These are phyloP conservation scores for Papilio protenor DNA, from an alignment of 2,888 invertebrate genomes.

Conservation along the genomic window DNA sequence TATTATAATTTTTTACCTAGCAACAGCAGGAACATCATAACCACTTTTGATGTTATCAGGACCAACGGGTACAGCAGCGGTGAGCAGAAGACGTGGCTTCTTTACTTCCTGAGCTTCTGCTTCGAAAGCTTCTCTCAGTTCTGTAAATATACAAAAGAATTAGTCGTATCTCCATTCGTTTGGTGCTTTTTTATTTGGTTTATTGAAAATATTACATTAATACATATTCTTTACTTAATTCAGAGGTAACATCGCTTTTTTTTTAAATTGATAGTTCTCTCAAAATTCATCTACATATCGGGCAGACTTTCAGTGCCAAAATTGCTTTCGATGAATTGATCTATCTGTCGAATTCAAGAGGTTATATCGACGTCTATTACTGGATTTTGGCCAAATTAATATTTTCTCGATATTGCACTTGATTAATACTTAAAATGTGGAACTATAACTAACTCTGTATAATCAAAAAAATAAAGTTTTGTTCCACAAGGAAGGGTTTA, in stretches of 20 bases:
- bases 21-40: slow-evolving; percentile 96
- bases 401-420: background rate
- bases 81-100: slow-evolving; percentile 91
- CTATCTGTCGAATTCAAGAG: background rate
- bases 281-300: background rate
- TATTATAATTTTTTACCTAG: slow-evolving; percentile 81
- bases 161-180: background rate
- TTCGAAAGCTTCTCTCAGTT: slow-evolving; percentile 94
- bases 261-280: too few relatives aligned
- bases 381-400: background rate
- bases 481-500: too few relatives aligned
- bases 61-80: slow-evolving; percentile 96
- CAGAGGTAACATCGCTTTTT: background rate
- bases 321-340: background rate
- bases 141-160: slow-evolving; percentile 75
- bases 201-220: too few relatives aligned
- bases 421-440: background rate
- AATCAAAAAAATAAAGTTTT: background rate
- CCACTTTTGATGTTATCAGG: slow-evolving; percentile 88
- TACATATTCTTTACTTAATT: background rate
- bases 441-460: background rate
- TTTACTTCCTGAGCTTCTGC: slow-evolving; percentile 96
- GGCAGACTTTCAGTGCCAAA: background rate
- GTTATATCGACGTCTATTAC: background rate
- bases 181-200: too few relatives aligned